Conservation (phyloP, 2,888 invertebrate species). For the Drosophila rubida region DNA sequence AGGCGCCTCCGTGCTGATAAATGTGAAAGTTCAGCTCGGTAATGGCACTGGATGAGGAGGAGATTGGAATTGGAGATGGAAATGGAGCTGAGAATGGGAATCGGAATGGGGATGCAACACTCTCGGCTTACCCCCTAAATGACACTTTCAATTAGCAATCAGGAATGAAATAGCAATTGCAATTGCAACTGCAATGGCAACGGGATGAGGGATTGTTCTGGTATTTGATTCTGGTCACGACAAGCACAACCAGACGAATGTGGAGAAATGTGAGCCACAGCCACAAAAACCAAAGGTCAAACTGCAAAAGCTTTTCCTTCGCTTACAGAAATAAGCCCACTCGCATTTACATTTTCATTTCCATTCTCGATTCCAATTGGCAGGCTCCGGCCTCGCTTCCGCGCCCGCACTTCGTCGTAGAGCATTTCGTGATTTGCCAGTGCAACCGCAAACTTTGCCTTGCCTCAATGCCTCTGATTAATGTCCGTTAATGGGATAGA, state of each 20-base stretch:
- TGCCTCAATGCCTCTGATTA: background rate
- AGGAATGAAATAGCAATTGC: slow-evolving; percentile 12
- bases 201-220: slow-evolving; percentile 2
- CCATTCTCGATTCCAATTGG: background rate
- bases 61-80: background rate
- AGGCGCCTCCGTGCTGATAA: slow-evolving; percentile 38
- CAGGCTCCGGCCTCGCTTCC: background rate
- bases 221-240: slow-evolving; percentile 3
- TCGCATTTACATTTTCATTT: background rate
- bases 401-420: background rate
- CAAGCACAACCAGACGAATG: slow-evolving; percentile 6
- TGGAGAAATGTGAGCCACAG: slow-evolving; percentile 12
- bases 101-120: slow-evolving; percentile 3
- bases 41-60: background rate
- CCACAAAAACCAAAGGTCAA: slow-evolving; percentile 55
- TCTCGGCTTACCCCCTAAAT: slow-evolving; percentile 37
- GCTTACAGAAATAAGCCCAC: slow-evolving; percentile 13
- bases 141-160: slow-evolving; percentile 65
- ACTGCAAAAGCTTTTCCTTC: slow-evolving; percentile 21
- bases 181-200: background rate
- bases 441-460: slow-evolving; percentile 13
- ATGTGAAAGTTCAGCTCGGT: slow-evolving; percentile 67
- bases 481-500: background rate
- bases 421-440: slow-evolving; percentile 8
- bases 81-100: background rate